phyloP scores from a whole-genome alignment of 2,797 vertebrate species.

The Distichodus sexfasciatus region DNA sequence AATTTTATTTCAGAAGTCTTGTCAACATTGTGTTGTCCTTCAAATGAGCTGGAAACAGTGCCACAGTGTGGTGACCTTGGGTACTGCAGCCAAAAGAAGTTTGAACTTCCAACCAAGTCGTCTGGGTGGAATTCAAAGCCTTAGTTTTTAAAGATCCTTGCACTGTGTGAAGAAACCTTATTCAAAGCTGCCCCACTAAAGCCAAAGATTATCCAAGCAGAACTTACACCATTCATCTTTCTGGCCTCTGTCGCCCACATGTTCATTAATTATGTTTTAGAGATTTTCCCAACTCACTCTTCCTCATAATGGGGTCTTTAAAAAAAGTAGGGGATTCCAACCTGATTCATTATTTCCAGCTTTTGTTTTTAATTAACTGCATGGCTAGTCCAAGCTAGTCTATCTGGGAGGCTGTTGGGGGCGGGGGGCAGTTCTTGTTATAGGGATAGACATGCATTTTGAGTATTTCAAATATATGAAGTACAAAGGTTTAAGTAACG shows the following conservation, averaged over 20 bases:
- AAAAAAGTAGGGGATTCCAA: slow-evolving; percentile 58
- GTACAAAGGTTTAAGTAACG: neutral
- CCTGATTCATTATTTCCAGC: slow-evolving; percentile 77
- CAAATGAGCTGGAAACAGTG: slow-evolving; percentile 39
- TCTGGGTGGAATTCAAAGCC: neutral
- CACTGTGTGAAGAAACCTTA: slow-evolving; percentile 20
- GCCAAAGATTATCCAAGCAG: slow-evolving; percentile 40
- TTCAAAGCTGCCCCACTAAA: slow-evolving; percentile 27
- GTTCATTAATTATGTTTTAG: slow-evolving; percentile 65
- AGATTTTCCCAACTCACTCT: slow-evolving; percentile 62
- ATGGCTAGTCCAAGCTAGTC: slow-evolving; percentile 72
- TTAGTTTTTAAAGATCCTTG: slow-evolving; percentile 9
- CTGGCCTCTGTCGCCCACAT: slow-evolving; percentile 54
- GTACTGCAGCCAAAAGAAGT: slow-evolving; percentile 25
- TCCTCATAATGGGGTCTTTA: slow-evolving; percentile 63
- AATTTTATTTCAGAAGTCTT: too few species aligned
- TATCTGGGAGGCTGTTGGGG: slow-evolving; percentile 45
- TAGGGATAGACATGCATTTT: neutral
- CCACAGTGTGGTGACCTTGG: slow-evolving; percentile 52
- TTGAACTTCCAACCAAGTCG: neutral
- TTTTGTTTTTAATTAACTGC: slow-evolving; percentile 82
- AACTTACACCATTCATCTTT: slow-evolving; percentile 64
- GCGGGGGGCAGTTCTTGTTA: slow-evolving; percentile 20
- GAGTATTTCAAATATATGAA: neutral
- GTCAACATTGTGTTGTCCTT: slow-evolving; percentile 10